These are phyloP conservation scores for Babylonia areolata DNA, from an alignment of 1,140 invertebrate species.

Conservation along the genomic window DNA sequence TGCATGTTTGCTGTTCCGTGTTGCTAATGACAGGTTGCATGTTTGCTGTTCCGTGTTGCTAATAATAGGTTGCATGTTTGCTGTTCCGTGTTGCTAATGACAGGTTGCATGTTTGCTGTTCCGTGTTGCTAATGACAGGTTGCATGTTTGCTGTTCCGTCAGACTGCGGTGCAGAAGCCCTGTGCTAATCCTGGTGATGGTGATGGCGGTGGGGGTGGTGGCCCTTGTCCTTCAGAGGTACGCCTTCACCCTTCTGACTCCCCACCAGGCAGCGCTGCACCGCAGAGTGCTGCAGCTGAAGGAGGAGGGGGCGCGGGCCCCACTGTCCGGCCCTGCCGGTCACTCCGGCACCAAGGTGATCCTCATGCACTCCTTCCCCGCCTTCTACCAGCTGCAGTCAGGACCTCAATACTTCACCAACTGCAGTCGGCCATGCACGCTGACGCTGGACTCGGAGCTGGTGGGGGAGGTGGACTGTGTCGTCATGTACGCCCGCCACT, in stretches of 20 bases:
- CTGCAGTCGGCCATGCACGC: constrained; percentile 21
- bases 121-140: no score
- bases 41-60: no score
- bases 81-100: no score
- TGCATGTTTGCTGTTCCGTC: not conserved
- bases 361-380: constrained; percentile 41
- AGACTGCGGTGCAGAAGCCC: not conserved
- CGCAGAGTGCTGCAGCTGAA: not conserved
- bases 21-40: no score
- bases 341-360: constrained; percentile 19
- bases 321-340: not conserved
- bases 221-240: not conserved
- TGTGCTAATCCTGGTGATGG: not conserved
- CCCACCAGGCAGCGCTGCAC: not conserved
- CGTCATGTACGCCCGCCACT: constrained; percentile 36
- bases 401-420: constrained; percentile 4
- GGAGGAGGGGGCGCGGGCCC: not conserved
- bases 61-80: no score
- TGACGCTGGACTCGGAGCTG: constrained; percentile 13
- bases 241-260: not conserved
- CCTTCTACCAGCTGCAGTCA: constrained; percentile 31
- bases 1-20: no score
- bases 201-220: not conserved
- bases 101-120: no score
- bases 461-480: constrained; percentile 32